These are phyloP conservation scores for Tetramorium alpestre DNA, from an alignment of 1,140 invertebrate species.

Conservation along the genomic window DNA sequence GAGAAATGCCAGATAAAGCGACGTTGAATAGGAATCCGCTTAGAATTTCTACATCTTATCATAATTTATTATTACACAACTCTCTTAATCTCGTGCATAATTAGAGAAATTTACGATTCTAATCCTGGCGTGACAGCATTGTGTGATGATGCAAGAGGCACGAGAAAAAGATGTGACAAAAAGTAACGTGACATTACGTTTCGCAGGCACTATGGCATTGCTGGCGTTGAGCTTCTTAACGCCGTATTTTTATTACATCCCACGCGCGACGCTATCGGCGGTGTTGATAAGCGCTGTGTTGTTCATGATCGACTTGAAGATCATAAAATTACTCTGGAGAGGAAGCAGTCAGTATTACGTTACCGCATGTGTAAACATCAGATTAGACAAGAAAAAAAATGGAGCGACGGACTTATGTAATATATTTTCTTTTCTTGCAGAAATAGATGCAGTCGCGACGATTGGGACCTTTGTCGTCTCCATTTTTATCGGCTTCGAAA, in stretches of 20 bases:
- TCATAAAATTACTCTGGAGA: constrained; percentile 88
- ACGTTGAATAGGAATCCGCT: background rate
- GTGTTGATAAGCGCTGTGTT: constrained; percentile 90
- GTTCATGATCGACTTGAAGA: constrained; percentile 89
- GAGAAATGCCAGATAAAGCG: background rate
- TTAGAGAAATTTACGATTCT: constrained; percentile 4
- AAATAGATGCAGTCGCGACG: constrained; percentile 87
- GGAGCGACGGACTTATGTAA: background rate
- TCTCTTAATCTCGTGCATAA: background rate
- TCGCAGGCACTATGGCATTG: constrained; percentile 87
- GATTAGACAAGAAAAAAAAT: background rate
- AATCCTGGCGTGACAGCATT: background rate
- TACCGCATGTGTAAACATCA: background rate
- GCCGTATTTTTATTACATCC: constrained; percentile 90
- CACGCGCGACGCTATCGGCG: constrained; percentile 88
- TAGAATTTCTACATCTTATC: background rate
- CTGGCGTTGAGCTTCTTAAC: constrained; percentile 89
- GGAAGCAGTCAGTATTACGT: constrained; percentile 86
- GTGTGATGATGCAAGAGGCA: background rate
- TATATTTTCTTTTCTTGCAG: constrained; percentile 82
- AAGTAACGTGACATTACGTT: background rate
- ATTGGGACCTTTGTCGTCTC: constrained; percentile 87
- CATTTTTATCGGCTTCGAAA: constrained; percentile 88
- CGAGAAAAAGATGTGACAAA: background rate
- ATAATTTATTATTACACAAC: background rate